Evolutionary conservation across 2,888 invertebrate genomes (phyloP).

Genomic region (Idaea straminata): DNA sequence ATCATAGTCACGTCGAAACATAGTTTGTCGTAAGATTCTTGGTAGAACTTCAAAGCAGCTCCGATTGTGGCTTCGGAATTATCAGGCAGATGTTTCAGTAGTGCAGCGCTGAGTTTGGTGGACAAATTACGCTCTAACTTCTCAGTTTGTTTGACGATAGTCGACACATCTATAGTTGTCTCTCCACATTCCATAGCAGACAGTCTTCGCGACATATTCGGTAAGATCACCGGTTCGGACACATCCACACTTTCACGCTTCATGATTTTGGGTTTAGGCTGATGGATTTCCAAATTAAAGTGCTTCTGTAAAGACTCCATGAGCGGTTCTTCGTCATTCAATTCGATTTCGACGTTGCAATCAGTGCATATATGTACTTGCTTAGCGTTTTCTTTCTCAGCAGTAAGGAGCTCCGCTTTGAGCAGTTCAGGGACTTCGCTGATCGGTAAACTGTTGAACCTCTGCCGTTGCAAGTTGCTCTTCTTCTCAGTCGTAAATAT

Average conservation of each 20-base stretch:
- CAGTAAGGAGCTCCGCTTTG: constrained; percentile 58
- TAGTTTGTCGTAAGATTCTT: constrained; percentile 56
- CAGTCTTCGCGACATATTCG: constrained; percentile 68
- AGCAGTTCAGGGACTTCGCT: constrained; percentile 70
- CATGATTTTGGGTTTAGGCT: constrained; percentile 46
- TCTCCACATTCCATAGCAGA: constrained; percentile 66
- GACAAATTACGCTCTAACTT: constrained; percentile 58
- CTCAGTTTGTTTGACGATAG: constrained; percentile 54
- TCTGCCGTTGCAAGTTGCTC: constrained; percentile 64
- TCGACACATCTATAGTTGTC: constrained; percentile 50
- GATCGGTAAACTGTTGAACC: constrained; percentile 71
- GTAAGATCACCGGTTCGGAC: constrained; percentile 63
- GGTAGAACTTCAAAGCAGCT: constrained; percentile 63
- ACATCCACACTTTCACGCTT: constrained; percentile 72
- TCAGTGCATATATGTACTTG: constrained; percentile 74
- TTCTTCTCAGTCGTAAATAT: constrained; percentile 74
- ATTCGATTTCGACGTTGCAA: constrained; percentile 66
- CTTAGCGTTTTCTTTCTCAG: constrained; percentile 59
- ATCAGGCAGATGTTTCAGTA: constrained; percentile 64
- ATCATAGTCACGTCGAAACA: constrained; percentile 52
- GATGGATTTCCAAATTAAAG: constrained; percentile 62
- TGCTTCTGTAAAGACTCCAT: constrained; percentile 73
- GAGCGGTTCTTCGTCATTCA: constrained; percentile 66
- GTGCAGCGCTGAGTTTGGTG: constrained; percentile 54
- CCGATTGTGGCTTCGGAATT: constrained; percentile 68